These are phyloP conservation scores for Rhinoderma darwinii DNA, from an alignment of 2,113 vertebrate genomes.

Conservation along the genomic window DNA sequence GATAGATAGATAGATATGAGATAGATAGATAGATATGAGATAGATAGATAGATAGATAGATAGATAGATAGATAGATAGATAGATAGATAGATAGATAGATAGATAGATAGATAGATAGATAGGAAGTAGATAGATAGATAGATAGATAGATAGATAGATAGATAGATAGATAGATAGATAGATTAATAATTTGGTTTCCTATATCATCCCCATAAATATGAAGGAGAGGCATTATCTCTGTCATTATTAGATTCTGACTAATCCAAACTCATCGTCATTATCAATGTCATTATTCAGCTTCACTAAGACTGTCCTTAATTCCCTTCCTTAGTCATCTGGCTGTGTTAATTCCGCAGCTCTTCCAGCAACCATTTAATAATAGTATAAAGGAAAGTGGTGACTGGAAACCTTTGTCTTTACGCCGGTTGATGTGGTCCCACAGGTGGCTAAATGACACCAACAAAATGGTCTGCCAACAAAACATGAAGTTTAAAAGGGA, in stretches of 20 bases:
- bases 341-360: not conserved
- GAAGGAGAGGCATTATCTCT: no score
- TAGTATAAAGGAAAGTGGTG: not conserved
- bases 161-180: constrained; percentile 7
- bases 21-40: no score
- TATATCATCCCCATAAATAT: no score
- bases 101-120: not conserved
- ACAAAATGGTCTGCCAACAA: constrained; percentile 23
- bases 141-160: not conserved
- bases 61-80: not conserved
- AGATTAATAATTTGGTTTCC: no score
- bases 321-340: not conserved
- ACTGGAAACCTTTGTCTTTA: not conserved
- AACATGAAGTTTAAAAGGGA: not conserved
- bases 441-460: constrained; percentile 34
- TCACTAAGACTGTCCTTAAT: not conserved
- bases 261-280: not conserved
- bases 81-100: constrained; percentile 4
- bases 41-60: not conserved
- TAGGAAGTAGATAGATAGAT: not conserved
- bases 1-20: no score
- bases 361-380: not conserved
- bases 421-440: constrained; percentile 28
- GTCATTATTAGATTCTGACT: no score
- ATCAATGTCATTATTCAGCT: not conserved